Evolutionary conservation across 2,797 vertebrate genomes (phyloP).

Genomic region (Myotis pilosus): DNA sequence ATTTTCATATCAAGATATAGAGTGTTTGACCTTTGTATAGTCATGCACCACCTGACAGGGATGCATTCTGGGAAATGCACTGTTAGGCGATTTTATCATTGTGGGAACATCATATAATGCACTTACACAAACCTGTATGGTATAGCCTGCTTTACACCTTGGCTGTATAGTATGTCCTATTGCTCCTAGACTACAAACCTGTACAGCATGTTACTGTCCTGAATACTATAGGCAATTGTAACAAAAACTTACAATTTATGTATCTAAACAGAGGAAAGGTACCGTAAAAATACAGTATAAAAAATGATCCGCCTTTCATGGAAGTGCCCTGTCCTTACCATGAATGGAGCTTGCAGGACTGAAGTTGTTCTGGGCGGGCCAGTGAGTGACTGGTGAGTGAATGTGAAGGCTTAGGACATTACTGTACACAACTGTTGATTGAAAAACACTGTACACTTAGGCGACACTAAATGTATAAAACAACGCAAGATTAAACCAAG

Average conservation of each 20-base stretch:
- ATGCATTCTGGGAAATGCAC: neutral
- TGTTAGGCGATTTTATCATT: neutral
- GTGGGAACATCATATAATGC: neutral
- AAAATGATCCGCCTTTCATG: neutral
- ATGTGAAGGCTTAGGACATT: neutral
- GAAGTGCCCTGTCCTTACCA: neutral
- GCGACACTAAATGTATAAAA: neutral
- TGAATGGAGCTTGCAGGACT: neutral
- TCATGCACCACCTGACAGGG: neutral
- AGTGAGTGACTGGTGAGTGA: neutral
- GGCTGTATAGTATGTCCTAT: neutral
- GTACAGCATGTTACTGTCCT: neutral
- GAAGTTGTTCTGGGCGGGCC: neutral
- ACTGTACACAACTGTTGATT: neutral
- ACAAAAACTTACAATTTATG: neutral
- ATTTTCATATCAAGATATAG: constrained; percentile 39
- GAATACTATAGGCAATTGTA: neutral
- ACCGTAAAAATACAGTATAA: neutral
- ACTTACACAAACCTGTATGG: neutral
- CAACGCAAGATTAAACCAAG: neutral
- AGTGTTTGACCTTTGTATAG: constrained; percentile 75
- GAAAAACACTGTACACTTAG: neutral
- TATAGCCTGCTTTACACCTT: neutral
- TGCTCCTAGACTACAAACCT: neutral
- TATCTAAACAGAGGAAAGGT: neutral